A percentile compares a stretch with the other conserved stretches of the same genome.
These are phyloP conservation scores for Nomada ferruginata DNA, from an alignment of 2,888 invertebrate species.

Conservation along the genomic window DNA sequence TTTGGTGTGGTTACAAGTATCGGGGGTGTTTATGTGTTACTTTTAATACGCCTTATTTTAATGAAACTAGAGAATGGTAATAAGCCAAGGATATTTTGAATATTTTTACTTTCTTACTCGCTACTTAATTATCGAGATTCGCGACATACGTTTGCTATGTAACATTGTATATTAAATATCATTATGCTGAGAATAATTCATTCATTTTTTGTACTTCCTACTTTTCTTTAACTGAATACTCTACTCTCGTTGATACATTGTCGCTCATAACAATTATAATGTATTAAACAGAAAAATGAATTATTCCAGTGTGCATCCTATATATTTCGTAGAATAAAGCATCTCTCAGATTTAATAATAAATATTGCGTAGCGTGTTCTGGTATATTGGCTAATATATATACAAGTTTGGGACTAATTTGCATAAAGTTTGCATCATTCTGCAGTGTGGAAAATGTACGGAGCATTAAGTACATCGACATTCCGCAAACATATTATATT, in stretches of 20 bases:
- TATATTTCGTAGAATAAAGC: not conserved
- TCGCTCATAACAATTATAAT: not conserved
- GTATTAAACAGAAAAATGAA: constrained; percentile 14
- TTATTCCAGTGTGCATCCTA: constrained; percentile 33
- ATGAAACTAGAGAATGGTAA: constrained; percentile 4
- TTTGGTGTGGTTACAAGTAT: constrained; percentile 48
- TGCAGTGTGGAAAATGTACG: not conserved
- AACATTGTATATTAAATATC: constrained; percentile 10
- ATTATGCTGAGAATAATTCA: constrained; percentile 30
- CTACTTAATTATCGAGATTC: constrained; percentile 29
- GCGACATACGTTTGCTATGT: constrained; percentile 9
- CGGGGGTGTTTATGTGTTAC: constrained; percentile 17
- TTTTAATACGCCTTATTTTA: constrained; percentile 16
- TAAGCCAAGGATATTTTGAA: not conserved
- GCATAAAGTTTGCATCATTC: constrained; percentile 15
- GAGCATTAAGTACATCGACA: not conserved
- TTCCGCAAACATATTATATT: constrained; percentile 10
- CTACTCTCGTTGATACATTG: not conserved
- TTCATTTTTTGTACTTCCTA: not conserved
- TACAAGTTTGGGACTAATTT: not conserved
- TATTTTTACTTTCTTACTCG: constrained; percentile 4
- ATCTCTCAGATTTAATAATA: constrained; percentile 19
- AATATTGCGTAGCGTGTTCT: constrained; percentile 1
- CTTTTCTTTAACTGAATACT: not conserved
- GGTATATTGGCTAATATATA: constrained; percentile 15